These are phyloP conservation scores for Boloria euphrosyne DNA, from an alignment of 2,888 invertebrate species.

Conservation along the genomic window DNA sequence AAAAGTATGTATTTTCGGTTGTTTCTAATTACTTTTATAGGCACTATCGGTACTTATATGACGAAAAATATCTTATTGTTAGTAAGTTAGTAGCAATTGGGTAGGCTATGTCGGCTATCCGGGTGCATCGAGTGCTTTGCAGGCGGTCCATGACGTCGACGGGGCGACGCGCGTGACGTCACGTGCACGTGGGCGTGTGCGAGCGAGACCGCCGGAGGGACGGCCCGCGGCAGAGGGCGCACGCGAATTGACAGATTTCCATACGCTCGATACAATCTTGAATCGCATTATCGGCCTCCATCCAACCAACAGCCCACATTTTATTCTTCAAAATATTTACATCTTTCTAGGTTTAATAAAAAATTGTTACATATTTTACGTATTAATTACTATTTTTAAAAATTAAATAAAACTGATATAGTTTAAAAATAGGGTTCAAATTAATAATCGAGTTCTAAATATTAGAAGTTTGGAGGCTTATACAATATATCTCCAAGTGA, in stretches of 20 bases:
- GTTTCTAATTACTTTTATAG: too few species aligned
- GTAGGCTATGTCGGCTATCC: slow-evolving; percentile 25
- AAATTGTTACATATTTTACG: too few species aligned
- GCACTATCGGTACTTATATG: background rate
- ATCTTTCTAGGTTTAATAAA: too few species aligned
- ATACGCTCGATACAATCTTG: slow-evolving; percentile 76
- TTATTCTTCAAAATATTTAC: too few species aligned
- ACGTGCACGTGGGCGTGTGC: slow-evolving; percentile 72
- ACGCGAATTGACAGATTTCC: slow-evolving; percentile 73
- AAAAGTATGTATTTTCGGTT: too few species aligned
- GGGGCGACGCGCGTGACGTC: slow-evolving; percentile 67
- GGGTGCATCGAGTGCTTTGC: slow-evolving; percentile 31
- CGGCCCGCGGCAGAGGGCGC: slow-evolving; percentile 57
- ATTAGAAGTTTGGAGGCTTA: background rate
- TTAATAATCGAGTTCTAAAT: too few species aligned
- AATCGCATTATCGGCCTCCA: slow-evolving; percentile 62
- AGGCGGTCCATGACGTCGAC: slow-evolving; percentile 66
- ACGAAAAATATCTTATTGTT: background rate
- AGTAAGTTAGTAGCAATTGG: slow-evolving; percentile 18
- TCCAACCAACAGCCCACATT: background rate
- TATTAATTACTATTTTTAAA: too few species aligned
- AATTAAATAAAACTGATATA: too few species aligned
- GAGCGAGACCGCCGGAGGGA: slow-evolving; percentile 53
- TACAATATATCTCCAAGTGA: background rate
- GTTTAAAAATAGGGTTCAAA: too few species aligned